Evolutionary conservation across 2,113 vertebrate species (phyloP).

Genomic region (Eubucco bourcierii): DNA sequence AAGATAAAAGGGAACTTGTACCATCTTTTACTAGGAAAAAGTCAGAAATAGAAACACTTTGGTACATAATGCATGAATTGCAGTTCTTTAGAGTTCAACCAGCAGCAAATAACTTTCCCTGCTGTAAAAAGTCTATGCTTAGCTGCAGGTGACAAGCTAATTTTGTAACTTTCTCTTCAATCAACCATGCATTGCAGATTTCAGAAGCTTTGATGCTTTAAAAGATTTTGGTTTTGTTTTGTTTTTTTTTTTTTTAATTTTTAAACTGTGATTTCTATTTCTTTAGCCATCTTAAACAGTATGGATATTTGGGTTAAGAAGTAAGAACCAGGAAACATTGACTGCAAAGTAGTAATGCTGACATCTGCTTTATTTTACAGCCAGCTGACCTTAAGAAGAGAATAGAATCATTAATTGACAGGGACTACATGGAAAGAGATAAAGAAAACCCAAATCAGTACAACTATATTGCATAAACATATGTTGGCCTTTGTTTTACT

Average conservation of each 20-base stretch:
- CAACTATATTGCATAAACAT: slow-evolving; percentile 96
- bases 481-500: slow-evolving; percentile 79
- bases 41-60: neutral
- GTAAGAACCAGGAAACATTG: neutral
- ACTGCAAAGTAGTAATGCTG: neutral
- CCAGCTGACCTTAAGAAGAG: slow-evolving; percentile 99
- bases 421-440: slow-evolving; percentile 99
- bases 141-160: neutral
- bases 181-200: neutral
- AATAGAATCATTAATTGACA: slow-evolving; percentile 99
- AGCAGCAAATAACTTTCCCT: neutral
- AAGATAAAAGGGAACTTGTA: neutral
- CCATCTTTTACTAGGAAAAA: neutral
- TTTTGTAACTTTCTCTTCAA: neutral
- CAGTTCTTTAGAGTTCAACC: neutral
- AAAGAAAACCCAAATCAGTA: slow-evolving; percentile 99
- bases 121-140: neutral
- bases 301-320: neutral
- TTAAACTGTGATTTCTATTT: neutral
- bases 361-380: slow-evolving; percentile 77
- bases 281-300: neutral
- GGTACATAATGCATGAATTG: neutral
- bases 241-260: too few species aligned
- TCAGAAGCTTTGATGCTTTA: neutral
- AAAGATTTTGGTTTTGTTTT: neutral